Base-by-base conservation (phyloP, 2,797 vertebrate species). In the Mallotus villosus region DNA sequence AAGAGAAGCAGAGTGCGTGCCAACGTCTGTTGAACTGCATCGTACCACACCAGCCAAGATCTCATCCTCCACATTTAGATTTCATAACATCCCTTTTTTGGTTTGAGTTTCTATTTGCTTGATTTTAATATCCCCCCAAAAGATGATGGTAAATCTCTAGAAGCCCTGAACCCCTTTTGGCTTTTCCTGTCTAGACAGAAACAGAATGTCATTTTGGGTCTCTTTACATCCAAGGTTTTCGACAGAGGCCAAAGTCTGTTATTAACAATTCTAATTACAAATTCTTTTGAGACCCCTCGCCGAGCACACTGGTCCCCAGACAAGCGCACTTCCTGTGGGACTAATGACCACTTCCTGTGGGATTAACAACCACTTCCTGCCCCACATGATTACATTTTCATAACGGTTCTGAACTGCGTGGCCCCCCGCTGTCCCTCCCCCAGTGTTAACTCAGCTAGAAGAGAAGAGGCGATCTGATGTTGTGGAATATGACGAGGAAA, bases 241-340 rank as follows among this genome's bases (percentile, higher is more conserved):
- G 62, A 79, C 77, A 68, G 71, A 77, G 86, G 75, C 81, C 82
- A 63, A 63, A 79, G 78, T 86, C 89, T 86, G 88, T 88, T 90
- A 89, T 92, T 92, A 89, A 85, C 86, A 82, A 78, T 86, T 85
- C 76, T 91, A 92, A 92, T 91, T 86, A 91, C 87, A 86, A 84
- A 87, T 90, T 91, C 89, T 91, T 91, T 87, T 82, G 88, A 90
- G 83, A 81, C 86, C 84, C 80, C 82, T 85, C 73, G 82, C 89
- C 86, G 86, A 84, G 75, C 82, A 80, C 89, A 76, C 85, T 76
- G 82, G 79, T 91, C 81, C 83, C 87, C 82, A 80, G 80, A 1
- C 63, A 81, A 80, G 75, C 78, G 80, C 64, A 62, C 83, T 83
- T 83, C 91, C 84, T 74, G 76, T 78, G 88, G 88, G 84, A 82